Base-by-base conservation (phyloP, 2,797 vertebrate species). In the Melanotaenia pygmaea region DNA sequence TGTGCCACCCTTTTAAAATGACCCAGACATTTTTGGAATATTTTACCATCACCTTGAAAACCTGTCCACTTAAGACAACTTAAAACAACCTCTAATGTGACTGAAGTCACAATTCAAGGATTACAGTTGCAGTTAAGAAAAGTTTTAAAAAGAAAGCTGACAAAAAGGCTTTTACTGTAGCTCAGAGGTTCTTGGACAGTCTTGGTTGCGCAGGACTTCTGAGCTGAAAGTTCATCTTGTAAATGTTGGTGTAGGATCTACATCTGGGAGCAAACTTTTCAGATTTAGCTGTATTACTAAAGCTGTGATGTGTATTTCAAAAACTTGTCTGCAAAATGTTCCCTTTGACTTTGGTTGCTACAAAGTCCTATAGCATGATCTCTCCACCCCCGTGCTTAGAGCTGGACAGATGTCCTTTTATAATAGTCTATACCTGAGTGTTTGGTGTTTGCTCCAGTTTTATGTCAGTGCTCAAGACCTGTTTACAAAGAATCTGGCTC, bases 11-110 rank as follows among this genome's bases (percentile, higher is more conserved):
- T 45, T 20, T 45, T 45, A 45, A 45, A 45, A 45, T 45, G 43
- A 45, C 18, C 5, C 43, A 20, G 43, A 18, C 18, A 20, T 45
- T 45, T 53, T 8, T 37, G 10, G 8, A 67, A 51, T 28, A 18
- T 47, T 5, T 24, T n/a, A 18, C 43, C 37, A 35, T 65, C 64
- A 61, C 68, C 64, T 58, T 74, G 74, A 62, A 50, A 70, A 62
- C 13, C 30, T 45, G 58, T 40, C 58, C 47, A 45, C 20, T 61
- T 32, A 58, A 47, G 62, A 64, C n/a, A n/a, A n/a, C n/a, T n/a
- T n/a, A 30, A 40, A 56, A 50, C 45, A 50, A 50, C 47, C 9
- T 50, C 2, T 24, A 51, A 51, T 7, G 10, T 22, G 47, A 51
- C 14, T 45, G 12, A 13, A 38, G 43, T 45, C 16, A 45, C 5